A percentile compares a stretch with the other conserved stretches of the same genome.
These are phyloP conservation scores for Ctenochaetus hawaiiensis DNA, from an alignment of 2,797 vertebrate species.

Conservation along the genomic window DNA sequence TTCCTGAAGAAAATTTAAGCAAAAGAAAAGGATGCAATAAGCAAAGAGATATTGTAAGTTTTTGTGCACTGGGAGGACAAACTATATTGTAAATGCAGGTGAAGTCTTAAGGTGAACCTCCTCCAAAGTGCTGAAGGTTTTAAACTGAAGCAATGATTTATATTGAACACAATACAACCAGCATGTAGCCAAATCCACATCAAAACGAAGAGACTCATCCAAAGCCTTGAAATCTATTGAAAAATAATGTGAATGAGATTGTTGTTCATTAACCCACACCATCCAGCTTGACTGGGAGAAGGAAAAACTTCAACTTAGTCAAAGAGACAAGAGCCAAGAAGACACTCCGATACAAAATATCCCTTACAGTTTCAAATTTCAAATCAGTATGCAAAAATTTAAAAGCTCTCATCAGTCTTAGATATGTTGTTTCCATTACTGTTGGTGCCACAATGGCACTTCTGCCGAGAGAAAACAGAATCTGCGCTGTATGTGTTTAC, in stretches of 20 bases:
- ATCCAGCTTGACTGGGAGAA: constrained; percentile 11
- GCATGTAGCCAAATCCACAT: constrained; percentile 35
- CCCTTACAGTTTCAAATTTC: not conserved
- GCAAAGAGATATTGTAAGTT: constrained; percentile 5
- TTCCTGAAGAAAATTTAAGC: not conserved
- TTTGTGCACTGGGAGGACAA: too few species aligned
- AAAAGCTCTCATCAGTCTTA: not conserved
- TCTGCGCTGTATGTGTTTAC: constrained; percentile 10
- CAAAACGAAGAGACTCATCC: constrained; percentile 16
- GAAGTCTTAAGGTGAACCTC: constrained; percentile 16
- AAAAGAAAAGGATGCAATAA: not conserved
- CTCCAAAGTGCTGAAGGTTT: constrained; percentile 15
- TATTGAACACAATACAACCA: constrained; percentile 35
- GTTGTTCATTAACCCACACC: constrained; percentile 38
- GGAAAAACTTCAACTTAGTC: constrained; percentile 6
- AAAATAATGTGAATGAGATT: constrained; percentile 29
- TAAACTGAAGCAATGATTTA: constrained; percentile 41
- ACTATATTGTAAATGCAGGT: constrained; percentile 18
- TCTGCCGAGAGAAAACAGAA: constrained; percentile 17
- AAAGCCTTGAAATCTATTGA: constrained; percentile 36
- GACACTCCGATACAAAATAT: constrained; percentile 10
- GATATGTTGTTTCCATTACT: not conserved
- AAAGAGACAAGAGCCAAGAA: constrained; percentile 12
- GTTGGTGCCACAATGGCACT: not conserved
- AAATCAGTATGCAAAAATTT: not conserved